These are phyloP conservation scores for Nemoura dubitans DNA, from an alignment of 2,888 invertebrate genomes.

Conservation along the genomic window DNA sequence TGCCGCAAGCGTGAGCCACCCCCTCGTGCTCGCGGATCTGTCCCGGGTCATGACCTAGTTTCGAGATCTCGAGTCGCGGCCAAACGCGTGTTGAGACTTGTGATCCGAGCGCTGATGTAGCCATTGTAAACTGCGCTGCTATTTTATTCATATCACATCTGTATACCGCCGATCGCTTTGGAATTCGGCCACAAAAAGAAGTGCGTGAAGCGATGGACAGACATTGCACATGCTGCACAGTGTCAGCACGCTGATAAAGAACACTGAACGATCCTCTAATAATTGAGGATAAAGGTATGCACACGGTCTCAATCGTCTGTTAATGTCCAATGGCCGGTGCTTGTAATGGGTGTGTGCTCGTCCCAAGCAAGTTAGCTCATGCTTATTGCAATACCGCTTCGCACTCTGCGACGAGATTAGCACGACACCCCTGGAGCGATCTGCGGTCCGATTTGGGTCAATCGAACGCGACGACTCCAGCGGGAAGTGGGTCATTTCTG, in stretches of 20 bases:
- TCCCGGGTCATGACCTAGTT: constrained; percentile 5
- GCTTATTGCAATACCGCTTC: too few species aligned
- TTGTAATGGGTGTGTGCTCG: too few species aligned
- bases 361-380: too few species aligned
- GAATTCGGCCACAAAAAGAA: background rate
- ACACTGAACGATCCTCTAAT: too few species aligned
- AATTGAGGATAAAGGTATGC: too few species aligned
- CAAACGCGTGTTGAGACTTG: background rate
- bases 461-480: too few species aligned
- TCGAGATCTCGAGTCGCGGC: background rate
- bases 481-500: background rate
- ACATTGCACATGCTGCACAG: background rate
- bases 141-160: background rate
- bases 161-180: background rate
- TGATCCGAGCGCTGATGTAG: background rate
- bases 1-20: background rate
- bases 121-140: background rate
- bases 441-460: too few species aligned
- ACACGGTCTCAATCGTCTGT: too few species aligned
- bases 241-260: background rate
- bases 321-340: too few species aligned
- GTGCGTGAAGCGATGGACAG: background rate
- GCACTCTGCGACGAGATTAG: too few species aligned
- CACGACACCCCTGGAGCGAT: too few species aligned
- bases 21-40: background rate